Base-by-base conservation (phyloP, 2,113 vertebrate genomes). In the Alectura lathami region DNA sequence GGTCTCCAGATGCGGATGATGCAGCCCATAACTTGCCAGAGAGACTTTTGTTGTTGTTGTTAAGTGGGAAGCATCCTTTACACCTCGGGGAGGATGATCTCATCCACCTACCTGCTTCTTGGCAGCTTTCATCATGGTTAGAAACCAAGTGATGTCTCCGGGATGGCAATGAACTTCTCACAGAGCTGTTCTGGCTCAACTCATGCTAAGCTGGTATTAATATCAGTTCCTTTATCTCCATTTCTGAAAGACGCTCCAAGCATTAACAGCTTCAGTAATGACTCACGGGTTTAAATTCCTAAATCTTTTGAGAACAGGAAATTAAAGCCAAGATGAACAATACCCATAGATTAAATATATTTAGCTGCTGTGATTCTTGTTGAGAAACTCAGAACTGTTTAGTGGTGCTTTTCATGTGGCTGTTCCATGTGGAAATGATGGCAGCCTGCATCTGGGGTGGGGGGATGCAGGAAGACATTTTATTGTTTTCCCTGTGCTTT, bases 241-340 rank as follows among this genome's bases (percentile, higher is more conserved):
- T 72, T 94, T 87, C 68, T 87, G 88, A 89, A 95, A 93, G 88
- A 89, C 76, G 38, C 72, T 96, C 60, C 86, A 89, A 92, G 90
- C 88, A 95, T 94, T 94, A 95, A 87, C 85, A 91, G 91, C 62
- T 93, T 73, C 94, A 92, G 86, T 86, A 92, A 83, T 93, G 95
- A 97, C 93, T 97, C 93, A 97, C 91, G 76, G 81, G 56, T 69
- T 97, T 96, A 95, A 94, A 95, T 89, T 94, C 91, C 93, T 95
- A 96, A 97, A 93, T 91, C 91, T 90, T 94, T 94, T 86, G 86
- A 95, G 90, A 95, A 89, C 89, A 97, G 94, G 93, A 97, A 97
- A 96, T 97, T 88, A 97, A 97, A 97, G 95, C 91, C 94, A 97
- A 96, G 88, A 89, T 7, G 96, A 97, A 97, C 94, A 97, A 97